phyloP scores from a whole-genome alignment of 2,888 invertebrate species.

The Neoaliturus tenellus region DNA sequence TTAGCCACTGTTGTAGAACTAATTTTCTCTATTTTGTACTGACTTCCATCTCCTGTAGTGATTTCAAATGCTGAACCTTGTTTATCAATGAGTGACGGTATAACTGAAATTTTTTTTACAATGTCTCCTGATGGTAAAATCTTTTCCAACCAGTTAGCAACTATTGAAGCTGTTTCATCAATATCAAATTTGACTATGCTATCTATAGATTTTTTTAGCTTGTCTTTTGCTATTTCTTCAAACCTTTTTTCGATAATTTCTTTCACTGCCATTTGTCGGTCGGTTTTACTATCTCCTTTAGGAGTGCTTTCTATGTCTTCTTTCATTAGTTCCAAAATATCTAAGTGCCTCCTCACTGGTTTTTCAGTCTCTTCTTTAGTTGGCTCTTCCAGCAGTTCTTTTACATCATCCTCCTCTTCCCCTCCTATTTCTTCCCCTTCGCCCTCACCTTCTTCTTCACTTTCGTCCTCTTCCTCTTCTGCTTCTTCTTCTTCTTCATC shows the following conservation, averaged over 20 bases:
- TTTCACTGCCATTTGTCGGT: slow-evolving; percentile 19
- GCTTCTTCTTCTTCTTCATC: neutral
- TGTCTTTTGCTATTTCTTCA: neutral
- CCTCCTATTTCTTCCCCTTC: neutral
- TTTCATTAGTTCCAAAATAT: slow-evolving; percentile 17
- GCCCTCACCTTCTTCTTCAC: neutral
- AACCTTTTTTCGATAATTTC: neutral
- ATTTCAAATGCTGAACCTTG: slow-evolving; percentile 35
- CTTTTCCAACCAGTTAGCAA: slow-evolving; percentile 28
- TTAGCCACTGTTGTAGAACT: slow-evolving; percentile 26
- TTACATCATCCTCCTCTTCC: neutral
- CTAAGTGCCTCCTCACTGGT: neutral
- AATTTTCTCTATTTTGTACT: slow-evolving; percentile 15
- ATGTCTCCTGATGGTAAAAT: slow-evolving; percentile 9
- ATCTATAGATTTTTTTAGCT: neutral
- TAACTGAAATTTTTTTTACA: neutral
- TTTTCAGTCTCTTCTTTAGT: neutral
- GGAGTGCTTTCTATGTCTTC: slow-evolving; percentile 21
- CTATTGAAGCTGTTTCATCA: slow-evolving; percentile 32
- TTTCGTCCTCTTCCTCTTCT: neutral
- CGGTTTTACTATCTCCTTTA: slow-evolving; percentile 13
- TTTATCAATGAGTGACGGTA: neutral
- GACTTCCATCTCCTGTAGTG: slow-evolving; percentile 1
- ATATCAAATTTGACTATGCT: neutral
- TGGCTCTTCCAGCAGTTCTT: neutral